Conservation (phyloP, 2,797 vertebrate genomes). For the Oreortyx pictus region DNA sequence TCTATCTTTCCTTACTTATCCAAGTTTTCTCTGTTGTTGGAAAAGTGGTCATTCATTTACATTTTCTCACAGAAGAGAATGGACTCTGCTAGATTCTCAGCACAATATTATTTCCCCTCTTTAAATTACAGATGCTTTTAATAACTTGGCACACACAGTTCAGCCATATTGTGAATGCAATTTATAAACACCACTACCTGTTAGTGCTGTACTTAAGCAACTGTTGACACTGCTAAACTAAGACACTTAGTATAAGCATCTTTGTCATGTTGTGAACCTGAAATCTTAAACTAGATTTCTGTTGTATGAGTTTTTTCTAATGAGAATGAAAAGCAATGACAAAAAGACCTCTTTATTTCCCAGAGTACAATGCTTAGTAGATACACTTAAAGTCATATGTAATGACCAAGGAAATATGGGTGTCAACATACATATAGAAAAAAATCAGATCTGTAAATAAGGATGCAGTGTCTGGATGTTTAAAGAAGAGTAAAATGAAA, state of each 20-base stretch:
- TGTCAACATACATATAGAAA: constrained; percentile 4
- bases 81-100: neutral
- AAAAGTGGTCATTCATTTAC: neutral
- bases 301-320: constrained; percentile 36
- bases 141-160: constrained; percentile 30
- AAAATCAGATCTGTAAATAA: neutral
- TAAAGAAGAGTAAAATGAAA: neutral
- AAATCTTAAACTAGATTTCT: constrained; percentile 41
- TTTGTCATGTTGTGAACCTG: neutral
- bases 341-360: neutral
- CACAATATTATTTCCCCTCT: constrained; percentile 12
- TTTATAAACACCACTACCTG: constrained; percentile 28
- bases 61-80: neutral
- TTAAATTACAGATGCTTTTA: neutral
- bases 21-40: neutral
- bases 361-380: neutral
- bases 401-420: constrained; percentile 52
- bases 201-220: neutral
- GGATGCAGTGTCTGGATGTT: neutral
- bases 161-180: constrained; percentile 22
- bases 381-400: neutral
- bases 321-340: neutral
- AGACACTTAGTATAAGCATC: neutral
- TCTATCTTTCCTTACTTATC: neutral
- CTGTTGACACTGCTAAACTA: neutral